A percentile compares a stretch with the other conserved stretches of the same genome.
phyloP scores from a whole-genome alignment of 2,113 vertebrate genomes.

The Xerus inauris region DNA sequence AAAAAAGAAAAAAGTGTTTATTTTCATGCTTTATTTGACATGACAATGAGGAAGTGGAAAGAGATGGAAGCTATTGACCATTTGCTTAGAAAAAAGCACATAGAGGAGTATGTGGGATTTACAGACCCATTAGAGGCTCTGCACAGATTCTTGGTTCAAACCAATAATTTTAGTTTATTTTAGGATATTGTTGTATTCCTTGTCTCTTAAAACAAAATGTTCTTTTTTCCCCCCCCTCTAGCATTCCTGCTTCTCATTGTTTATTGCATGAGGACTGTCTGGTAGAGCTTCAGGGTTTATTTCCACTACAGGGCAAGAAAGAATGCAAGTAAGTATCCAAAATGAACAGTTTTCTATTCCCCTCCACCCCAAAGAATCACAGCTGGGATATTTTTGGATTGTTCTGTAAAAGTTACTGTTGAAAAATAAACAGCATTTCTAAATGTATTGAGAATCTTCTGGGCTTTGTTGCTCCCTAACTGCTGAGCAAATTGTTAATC shows the following conservation, averaged over 20 bases:
- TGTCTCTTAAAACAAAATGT: neutral
- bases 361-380: neutral
- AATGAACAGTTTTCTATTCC: neutral
- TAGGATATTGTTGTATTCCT: neutral
- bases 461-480: neutral
- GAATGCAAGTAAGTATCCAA: conserved; percentile 85
- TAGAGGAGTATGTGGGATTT: neutral
- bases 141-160: neutral
- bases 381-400: neutral
- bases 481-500: neutral
- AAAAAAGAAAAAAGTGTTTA: neutral
- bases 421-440: conserved; percentile 4
- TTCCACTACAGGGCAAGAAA: conserved; percentile 78
- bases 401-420: conserved; percentile 1
- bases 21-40: neutral
- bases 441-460: neutral
- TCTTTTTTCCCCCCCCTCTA: conserved; percentile 74
- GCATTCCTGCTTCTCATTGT: conserved; percentile 92
- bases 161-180: conserved; percentile 10
- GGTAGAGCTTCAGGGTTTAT: conserved; percentile 93
- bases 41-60: neutral
- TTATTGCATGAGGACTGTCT: conserved; percentile 90
- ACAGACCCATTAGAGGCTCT: neutral
- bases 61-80: neutral
- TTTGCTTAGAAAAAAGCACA: neutral